Evolutionary conservation across 2,113 vertebrate species (phyloP), one percentile per base, ranked within the genome.

Genomic region (Pavo muticus): DNA sequence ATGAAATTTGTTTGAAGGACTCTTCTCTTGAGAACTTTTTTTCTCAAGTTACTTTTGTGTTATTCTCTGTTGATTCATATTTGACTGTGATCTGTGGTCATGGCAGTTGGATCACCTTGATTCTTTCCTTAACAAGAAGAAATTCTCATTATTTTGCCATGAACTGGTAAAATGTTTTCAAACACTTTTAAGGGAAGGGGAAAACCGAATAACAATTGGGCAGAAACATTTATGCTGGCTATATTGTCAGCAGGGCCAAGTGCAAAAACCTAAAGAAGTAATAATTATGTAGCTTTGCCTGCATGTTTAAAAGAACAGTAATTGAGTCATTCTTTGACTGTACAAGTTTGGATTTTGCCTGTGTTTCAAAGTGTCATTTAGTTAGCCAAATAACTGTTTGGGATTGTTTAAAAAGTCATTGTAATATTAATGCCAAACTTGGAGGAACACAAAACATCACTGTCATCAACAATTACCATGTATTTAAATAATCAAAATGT

Each of bases 401-500:
- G 30, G 35, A 64, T 73, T 0, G 11, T 70, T 90, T 74, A 8
- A 69, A 23, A 83, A 87, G 57, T 81, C 69, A 64, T 5, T 44
- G n/a, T 47, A 86, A 61, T 60, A 72, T 64, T 92, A n/a, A 25
- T 71, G 40, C 16, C 13, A n/a, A 40, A 64, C 65, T 64, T 71
- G 48, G 45, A 78, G 20, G 18, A 67, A 83, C 92, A 73, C 1
- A 76, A 73, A 73, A 24, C 2, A 19, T 64, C 72, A 0, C 90
- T 85, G 76, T 35, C 56, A 37, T 65, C 1, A 80, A 91, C 84
- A 81, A 30, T 30, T 70, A 23, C 13, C 2, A 12, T 65, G 7
- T 61, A 16, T 52, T 92, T 90, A 61, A 84, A 59, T 76, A 72
- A 84, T 72, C n/a, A 87, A 92, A 87, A 35, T n/a, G 30, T 57